Conservation (phyloP, 2,888 invertebrate species). For the Watsonalla cultraria region DNA sequence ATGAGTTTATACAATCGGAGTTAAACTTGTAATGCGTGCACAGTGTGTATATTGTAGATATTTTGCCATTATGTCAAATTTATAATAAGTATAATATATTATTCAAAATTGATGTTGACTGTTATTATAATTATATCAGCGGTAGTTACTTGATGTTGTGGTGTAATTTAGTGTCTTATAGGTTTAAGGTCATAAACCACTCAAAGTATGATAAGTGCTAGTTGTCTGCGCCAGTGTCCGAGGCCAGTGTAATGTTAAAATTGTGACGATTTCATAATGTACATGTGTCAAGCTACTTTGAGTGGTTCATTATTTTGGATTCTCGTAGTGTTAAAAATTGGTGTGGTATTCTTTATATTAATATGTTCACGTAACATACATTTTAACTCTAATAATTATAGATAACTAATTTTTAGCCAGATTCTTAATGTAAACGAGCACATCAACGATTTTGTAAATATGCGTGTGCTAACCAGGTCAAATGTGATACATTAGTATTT, state of each 20-base stretch:
- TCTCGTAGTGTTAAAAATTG: constrained; percentile 71
- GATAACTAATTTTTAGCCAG: constrained; percentile 62
- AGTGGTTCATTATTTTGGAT: constrained; percentile 68
- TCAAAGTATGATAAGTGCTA: constrained; percentile 37
- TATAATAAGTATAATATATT: constrained; percentile 62
- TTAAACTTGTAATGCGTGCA: constrained; percentile 48
- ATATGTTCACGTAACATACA: constrained; percentile 64
- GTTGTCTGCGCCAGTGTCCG: constrained; percentile 10
- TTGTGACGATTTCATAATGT: constrained; percentile 11
- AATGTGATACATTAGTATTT: constrained; percentile 75
- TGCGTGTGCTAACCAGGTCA: constrained; percentile 67
- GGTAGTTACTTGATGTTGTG: constrained; percentile 80
- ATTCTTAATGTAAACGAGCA: constrained; percentile 59
- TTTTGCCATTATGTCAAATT: constrained; percentile 73
- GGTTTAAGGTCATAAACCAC: constrained; percentile 59
- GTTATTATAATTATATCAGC: constrained; percentile 78
- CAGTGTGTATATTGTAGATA: constrained; percentile 73
- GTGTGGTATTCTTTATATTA: constrained; percentile 74
- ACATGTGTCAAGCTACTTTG: constrained; percentile 40
- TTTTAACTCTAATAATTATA: constrained; percentile 51
- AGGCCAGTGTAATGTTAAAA: constrained; percentile 28
- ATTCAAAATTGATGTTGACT: constrained; percentile 80
- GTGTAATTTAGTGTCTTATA: constrained; percentile 79
- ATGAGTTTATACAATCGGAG: constrained; percentile 49
- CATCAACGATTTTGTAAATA: constrained; percentile 66